Base-by-base conservation (phyloP, 2,113 vertebrate genomes). In the Ophthalmolycus amberensis region DNA sequence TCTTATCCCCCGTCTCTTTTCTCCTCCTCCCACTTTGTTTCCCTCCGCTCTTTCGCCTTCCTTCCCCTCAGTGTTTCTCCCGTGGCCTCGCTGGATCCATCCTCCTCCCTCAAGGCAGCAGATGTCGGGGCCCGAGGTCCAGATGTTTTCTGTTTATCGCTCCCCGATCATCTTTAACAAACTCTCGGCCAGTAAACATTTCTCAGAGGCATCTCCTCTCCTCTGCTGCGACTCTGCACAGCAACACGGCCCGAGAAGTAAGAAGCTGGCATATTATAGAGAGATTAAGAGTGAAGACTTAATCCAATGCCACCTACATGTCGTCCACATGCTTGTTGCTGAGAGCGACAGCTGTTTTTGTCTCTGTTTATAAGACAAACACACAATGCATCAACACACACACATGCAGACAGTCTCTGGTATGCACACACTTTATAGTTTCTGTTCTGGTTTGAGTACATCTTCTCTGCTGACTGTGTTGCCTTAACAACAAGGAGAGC, bases 151-250 rank as follows among this genome's bases (percentile, higher is more conserved):
- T 88, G 66, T 84, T 85, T 80, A 79, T 90, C 73, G 15, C 69
- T 86, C 74, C 84, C 44, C 46, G 34, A 66, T 82, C 80, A 71
- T 84, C 73, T 89, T 62, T 56, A 20, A 42, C 82, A 89, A 80
- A 80, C 73, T 72, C 75, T 84, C 74, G 62, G 27, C 82, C 79
- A 40, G 76, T 89, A 92, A 94, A 94, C 88, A 90, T 90, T 92
- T 84, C 8, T 25, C 52, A 82, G 65, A 89, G 84, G 80, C 44
- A 69, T 82, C 60, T 83, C 79, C 80, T 69, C 75, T 69, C 54
- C 16, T 64, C 74, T 44, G 46, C 76, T 64, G 83, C 70, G 74
- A 73, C 63, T 2, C 22, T 20, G 29, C 71, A 7, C 42, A 22
- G n/a, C 0, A 77, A 22, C 70, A 68, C 34, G 42, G 9, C 71